phyloP scores from a whole-genome alignment of 2,797 vertebrate genomes.

The Rallus crepitans region DNA sequence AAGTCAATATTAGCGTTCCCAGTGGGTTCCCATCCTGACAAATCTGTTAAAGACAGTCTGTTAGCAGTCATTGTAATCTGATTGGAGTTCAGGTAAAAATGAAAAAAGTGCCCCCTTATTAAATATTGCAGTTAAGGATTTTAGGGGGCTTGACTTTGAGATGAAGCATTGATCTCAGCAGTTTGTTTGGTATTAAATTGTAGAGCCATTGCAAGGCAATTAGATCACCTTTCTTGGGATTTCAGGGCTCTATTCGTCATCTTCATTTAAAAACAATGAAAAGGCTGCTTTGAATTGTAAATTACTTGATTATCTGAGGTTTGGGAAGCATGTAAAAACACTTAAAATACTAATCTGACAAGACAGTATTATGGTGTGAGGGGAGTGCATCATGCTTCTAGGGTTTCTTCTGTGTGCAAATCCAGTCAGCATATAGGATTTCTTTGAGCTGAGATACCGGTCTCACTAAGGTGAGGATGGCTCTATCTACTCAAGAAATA shows the following conservation, averaged over 20 bases:
- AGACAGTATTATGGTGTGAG: background rate
- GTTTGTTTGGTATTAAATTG: background rate
- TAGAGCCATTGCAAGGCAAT: slow-evolving; percentile 2
- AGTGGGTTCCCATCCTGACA: background rate
- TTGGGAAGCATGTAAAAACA: background rate
- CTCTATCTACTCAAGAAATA: background rate
- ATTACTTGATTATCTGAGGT: background rate
- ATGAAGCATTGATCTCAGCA: background rate
- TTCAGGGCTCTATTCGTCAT: background rate
- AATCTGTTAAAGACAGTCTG: background rate
- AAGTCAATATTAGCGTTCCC: background rate
- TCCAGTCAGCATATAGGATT: background rate
- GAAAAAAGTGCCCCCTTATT: background rate
- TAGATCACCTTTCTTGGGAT: slow-evolving; percentile 38
- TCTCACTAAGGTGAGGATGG: background rate
- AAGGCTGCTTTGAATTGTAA: background rate
- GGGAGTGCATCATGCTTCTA: background rate
- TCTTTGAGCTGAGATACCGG: background rate
- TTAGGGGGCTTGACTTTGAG: background rate
- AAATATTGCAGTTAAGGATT: background rate
- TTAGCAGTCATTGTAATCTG: background rate
- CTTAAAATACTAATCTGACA: background rate
- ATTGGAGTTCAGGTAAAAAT: slow-evolving; percentile 29
- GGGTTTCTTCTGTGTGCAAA: background rate
- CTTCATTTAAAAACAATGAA: background rate